Evolutionary conservation across 2,113 vertebrate species (phyloP).

Genomic region (Nestor notabilis): DNA sequence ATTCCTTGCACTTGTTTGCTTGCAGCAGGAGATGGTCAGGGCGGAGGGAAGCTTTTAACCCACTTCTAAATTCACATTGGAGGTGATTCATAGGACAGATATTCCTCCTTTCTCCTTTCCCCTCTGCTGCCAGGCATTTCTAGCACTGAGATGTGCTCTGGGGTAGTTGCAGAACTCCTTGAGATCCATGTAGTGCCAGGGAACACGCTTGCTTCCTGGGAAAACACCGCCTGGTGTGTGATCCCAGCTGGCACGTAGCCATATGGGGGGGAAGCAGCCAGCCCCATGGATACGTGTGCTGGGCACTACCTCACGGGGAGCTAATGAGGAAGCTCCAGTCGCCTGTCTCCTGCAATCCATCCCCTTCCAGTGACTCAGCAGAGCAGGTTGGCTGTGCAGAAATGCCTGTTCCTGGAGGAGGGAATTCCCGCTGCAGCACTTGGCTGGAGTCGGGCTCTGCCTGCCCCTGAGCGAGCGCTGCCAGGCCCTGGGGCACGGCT

Average conservation of each 20-base stretch:
- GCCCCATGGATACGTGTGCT: not conserved
- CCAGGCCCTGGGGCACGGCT: not conserved
- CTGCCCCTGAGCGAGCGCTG: not conserved
- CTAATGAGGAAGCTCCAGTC: not conserved
- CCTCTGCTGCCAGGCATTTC: not conserved
- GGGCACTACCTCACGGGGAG: not conserved
- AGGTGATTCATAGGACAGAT: not conserved
- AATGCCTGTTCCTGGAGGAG: not conserved
- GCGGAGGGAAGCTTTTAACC: not conserved
- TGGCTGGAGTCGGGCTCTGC: not conserved
- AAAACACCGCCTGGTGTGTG: not conserved
- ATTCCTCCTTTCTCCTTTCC: not conserved
- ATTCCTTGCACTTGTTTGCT: not conserved
- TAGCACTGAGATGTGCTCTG: not conserved
- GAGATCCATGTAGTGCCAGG: not conserved
- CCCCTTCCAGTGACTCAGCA: slow-evolving; percentile 28
- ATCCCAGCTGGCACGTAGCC: not conserved
- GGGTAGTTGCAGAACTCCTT: not conserved
- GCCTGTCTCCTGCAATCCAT: not conserved
- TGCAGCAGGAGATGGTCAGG: not conserved
- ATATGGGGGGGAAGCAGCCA: not conserved
- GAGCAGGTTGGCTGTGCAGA: not conserved
- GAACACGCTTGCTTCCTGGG: not conserved
- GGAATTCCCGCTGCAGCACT: not conserved
- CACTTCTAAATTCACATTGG: accelerated